A percentile compares a stretch with the other conserved stretches of the same genome.
phyloP scores from a whole-genome alignment of 2,113 vertebrate species.

The Rynchops niger region DNA sequence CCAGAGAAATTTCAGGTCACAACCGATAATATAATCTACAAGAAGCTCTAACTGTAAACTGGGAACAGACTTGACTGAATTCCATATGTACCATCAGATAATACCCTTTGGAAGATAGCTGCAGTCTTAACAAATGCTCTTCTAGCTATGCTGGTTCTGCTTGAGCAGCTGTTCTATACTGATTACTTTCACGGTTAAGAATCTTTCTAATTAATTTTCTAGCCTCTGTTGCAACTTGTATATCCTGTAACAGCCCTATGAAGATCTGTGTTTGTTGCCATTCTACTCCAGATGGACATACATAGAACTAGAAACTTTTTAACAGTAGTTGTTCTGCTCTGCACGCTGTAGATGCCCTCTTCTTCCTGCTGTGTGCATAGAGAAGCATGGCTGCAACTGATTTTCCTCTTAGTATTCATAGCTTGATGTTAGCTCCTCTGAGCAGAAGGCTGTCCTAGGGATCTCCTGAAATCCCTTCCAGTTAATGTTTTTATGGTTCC shows the following conservation, averaged over 20 bases:
- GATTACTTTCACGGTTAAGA: neutral
- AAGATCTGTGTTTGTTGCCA: neutral
- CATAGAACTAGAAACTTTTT: neutral
- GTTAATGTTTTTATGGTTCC: neutral
- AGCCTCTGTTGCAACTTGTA: neutral
- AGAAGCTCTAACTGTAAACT: neutral
- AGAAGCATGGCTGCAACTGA: neutral
- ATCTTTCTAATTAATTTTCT: neutral
- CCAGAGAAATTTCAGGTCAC: neutral
- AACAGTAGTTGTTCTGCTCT: neutral
- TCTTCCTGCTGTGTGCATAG: neutral
- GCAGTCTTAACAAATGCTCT: neutral
- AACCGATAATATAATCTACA: neutral
- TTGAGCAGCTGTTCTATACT: neutral
- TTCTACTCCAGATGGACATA: neutral
- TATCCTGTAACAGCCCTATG: neutral
- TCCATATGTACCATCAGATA: neutral
- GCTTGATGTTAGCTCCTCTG: neutral
- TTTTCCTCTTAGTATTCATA: neutral
- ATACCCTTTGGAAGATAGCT: neutral
- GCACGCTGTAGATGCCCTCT: neutral
- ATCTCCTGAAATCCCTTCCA: neutral
- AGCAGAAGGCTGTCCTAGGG: neutral
- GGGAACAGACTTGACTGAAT: neutral
- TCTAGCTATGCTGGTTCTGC: neutral